Percentiles rank a stretch among this genome's conserved stretches.
These are phyloP conservation scores for Helostoma temminkii DNA, from an alignment of 2,797 vertebrate genomes.

Conservation along the genomic window DNA sequence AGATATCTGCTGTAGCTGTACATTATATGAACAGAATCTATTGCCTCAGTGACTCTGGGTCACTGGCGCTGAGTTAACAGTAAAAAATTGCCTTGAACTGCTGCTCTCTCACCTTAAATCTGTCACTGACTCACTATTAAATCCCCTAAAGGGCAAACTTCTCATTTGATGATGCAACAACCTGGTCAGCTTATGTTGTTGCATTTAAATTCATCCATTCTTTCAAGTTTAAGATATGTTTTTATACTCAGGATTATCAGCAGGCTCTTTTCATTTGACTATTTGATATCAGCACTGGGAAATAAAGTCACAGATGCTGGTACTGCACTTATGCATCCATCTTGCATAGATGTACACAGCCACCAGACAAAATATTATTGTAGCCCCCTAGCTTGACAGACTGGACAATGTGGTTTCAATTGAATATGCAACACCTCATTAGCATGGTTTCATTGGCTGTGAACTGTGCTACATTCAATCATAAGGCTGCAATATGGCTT, in stretches of 20 bases:
- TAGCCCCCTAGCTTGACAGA: neutral
- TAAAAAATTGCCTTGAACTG: conserved; percentile 32
- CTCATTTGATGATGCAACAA: conserved; percentile 38
- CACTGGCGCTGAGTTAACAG: conserved; percentile 41
- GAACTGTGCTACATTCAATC: conserved; percentile 21
- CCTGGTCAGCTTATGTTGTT: neutral
- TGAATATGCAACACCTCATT: conserved; percentile 22
- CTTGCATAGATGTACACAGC: neutral
- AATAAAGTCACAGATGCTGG: conserved; percentile 6
- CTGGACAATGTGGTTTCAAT: neutral
- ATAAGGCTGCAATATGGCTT: conserved; percentile 10
- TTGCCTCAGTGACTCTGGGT: conserved; percentile 37
- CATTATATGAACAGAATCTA: conserved; percentile 36
- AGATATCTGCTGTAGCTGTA: conserved; percentile 14
- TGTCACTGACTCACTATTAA: conserved; percentile 43
- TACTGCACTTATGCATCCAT: neutral
- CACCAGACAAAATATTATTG: neutral
- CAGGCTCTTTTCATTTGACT: neutral
- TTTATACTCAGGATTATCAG: neutral
- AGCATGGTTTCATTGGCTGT: conserved; percentile 3
- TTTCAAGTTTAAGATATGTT: neutral
- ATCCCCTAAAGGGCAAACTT: conserved; percentile 17
- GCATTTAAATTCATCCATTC: neutral
- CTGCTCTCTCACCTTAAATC: conserved; percentile 47
- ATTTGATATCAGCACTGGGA: neutral